These are phyloP conservation scores for Littorina saxatilis DNA, from an alignment of 1,140 invertebrate species.

Conservation along the genomic window DNA sequence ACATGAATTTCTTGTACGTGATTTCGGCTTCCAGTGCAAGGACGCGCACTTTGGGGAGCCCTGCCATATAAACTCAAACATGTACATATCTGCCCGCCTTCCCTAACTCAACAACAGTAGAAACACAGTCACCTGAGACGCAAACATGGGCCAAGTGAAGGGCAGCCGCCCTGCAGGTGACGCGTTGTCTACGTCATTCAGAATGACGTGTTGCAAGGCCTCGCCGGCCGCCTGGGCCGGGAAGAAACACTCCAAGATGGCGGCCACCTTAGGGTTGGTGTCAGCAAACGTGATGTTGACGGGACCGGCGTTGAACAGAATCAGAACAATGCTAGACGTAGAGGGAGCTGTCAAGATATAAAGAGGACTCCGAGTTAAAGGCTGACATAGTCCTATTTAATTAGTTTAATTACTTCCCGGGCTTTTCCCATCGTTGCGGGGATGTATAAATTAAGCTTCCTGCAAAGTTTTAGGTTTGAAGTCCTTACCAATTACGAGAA, in stretches of 20 bases:
- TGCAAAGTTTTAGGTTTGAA: too few relatives aligned
- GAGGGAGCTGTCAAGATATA: background rate
- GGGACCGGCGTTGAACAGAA: constrained; percentile 68
- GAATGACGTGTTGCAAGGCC: constrained; percentile 57
- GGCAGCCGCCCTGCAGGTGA: constrained; percentile 66
- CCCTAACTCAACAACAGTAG: constrained; percentile 49
- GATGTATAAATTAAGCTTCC: too few relatives aligned
- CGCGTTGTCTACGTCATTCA: constrained; percentile 38
- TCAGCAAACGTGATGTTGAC: constrained; percentile 62
- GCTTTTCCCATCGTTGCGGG: too few relatives aligned
- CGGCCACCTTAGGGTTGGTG: constrained; percentile 41
- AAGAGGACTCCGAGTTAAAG: too few relatives aligned
- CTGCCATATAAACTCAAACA: constrained; percentile 57
- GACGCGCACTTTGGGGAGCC: constrained; percentile 57
- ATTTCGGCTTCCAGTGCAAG: too few relatives aligned
- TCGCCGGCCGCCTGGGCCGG: constrained; percentile 66
- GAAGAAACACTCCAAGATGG: constrained; percentile 68
- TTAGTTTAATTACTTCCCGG: too few relatives aligned
- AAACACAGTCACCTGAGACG: constrained; percentile 24
- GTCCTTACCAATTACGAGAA: background rate
- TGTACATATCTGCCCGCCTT: constrained; percentile 55
- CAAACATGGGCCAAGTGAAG: constrained; percentile 59
- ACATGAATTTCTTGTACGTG: too few relatives aligned
- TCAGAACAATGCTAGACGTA: constrained; percentile 50
- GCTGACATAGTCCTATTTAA: too few relatives aligned